These are phyloP conservation scores for Buathra laborator DNA, from an alignment of 2,888 invertebrate genomes.

Conservation along the genomic window DNA sequence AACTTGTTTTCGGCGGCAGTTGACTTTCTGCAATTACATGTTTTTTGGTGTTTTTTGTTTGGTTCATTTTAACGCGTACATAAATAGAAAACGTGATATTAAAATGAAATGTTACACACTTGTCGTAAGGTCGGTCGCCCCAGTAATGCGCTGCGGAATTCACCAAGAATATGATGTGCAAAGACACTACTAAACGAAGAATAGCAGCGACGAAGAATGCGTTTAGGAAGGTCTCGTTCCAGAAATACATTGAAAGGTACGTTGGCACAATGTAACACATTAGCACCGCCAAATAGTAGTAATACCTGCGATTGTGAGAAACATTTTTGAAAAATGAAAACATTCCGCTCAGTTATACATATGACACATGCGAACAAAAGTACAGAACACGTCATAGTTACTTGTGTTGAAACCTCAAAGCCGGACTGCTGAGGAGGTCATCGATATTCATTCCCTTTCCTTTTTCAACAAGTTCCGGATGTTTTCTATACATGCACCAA, in stretches of 20 bases:
- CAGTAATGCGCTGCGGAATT: conserved; percentile 91
- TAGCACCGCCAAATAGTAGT: conserved; percentile 84
- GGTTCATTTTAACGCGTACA: too few species aligned
- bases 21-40: conserved; percentile 16
- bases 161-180: conserved; percentile 94
- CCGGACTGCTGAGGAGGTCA: conserved; percentile 85
- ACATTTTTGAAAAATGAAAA: conserved; percentile 13
- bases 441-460: conserved; percentile 88
- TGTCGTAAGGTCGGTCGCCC: conserved; percentile 72
- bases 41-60: background rate
- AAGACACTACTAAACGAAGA: conserved; percentile 87
- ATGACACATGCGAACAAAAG: background rate
- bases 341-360: background rate
- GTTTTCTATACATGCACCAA: conserved; percentile 93
- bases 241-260: conserved; percentile 89
- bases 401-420: conserved; percentile 91
- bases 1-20: conserved; percentile 75
- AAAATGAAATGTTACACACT: conserved; percentile 64
- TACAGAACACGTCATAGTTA: conserved; percentile 78
- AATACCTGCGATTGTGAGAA: conserved; percentile 87
- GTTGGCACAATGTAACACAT: conserved; percentile 87
- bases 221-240: conserved; percentile 88
- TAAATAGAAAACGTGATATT: background rate
- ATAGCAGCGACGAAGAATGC: conserved; percentile 88
- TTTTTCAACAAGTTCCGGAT: conserved; percentile 90